phyloP scores from a whole-genome alignment of 2,888 invertebrate species.

The Luffia ferchaultella region DNA sequence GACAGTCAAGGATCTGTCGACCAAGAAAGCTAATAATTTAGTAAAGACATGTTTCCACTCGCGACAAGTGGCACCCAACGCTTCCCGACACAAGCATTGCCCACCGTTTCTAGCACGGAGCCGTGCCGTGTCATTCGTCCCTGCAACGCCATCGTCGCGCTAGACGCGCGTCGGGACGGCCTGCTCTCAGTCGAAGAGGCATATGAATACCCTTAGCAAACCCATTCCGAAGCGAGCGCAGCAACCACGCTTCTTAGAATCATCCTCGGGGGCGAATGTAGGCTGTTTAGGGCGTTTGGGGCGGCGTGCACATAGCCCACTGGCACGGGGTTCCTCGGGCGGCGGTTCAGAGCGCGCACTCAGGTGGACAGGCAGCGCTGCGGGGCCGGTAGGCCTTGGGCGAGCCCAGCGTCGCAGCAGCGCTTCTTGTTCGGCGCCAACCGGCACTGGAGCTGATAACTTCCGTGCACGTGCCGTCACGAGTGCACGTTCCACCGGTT shows the following conservation, averaged over 20 bases:
- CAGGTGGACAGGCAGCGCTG: constrained; percentile 48
- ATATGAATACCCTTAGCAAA: constrained; percentile 55
- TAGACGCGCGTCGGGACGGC: neutral
- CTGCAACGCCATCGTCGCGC: neutral
- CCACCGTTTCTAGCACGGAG: neutral
- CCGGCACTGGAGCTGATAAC: constrained; percentile 47
- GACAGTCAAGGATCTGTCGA: no score
- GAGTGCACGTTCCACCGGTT: constrained; percentile 52
- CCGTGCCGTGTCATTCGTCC: neutral
- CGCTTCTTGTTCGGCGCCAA: constrained; percentile 50
- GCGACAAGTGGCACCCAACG: neutral
- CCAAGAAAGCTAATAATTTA: no score
- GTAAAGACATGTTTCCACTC: no score
- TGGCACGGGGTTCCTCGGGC: constrained; percentile 36
- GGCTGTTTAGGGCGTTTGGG: constrained; percentile 46
- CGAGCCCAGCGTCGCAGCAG: constrained; percentile 52
- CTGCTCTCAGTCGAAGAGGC: constrained; percentile 56
- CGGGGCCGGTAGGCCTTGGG: constrained; percentile 42
- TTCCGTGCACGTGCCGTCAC: constrained; percentile 48
- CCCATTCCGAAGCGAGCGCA: constrained; percentile 56
- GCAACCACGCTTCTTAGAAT: constrained; percentile 41
- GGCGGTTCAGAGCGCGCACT: constrained; percentile 46
- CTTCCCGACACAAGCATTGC: neutral
- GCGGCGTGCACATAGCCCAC: constrained; percentile 36
- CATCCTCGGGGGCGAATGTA: constrained; percentile 46